A percentile compares a stretch with the other conserved stretches of the same genome.
phyloP scores from a whole-genome alignment of 2,888 invertebrate genomes.

The Plagodis pulveraria region DNA sequence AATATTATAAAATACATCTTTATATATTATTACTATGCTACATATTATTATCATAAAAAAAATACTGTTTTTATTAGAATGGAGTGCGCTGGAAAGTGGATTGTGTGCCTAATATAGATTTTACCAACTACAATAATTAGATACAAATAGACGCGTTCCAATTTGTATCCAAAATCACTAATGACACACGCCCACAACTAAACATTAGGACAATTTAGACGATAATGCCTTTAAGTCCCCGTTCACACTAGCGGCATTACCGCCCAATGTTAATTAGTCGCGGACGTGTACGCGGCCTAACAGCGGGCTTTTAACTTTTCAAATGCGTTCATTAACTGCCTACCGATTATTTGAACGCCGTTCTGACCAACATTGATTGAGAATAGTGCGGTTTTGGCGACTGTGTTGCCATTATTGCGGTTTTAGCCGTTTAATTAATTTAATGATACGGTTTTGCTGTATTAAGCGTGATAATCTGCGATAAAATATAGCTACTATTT shows the following conservation, averaged over 20 bases:
- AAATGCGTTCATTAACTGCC: constrained; percentile 76
- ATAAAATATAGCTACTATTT: constrained; percentile 13
- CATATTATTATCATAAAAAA: too few relatives aligned
- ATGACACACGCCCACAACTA: constrained; percentile 62
- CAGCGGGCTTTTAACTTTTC: constrained; percentile 80
- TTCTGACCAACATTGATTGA: constrained; percentile 62
- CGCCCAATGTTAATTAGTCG: constrained; percentile 74
- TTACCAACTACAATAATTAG: not conserved
- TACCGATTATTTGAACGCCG: constrained; percentile 63
- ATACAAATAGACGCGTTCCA: constrained; percentile 4
- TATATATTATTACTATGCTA: too few relatives aligned
- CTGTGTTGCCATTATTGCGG: constrained; percentile 45
- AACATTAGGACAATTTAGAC: constrained; percentile 81
- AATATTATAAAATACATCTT: too few relatives aligned
- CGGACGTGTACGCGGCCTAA: constrained; percentile 63
- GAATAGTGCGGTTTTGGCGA: constrained; percentile 58
- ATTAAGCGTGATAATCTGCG: constrained; percentile 33
- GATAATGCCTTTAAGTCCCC: constrained; percentile 81
- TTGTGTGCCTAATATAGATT: not conserved
- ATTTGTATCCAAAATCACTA: constrained; percentile 36
- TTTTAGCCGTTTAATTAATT: constrained; percentile 55
- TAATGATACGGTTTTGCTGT: constrained; percentile 39
- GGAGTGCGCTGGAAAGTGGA: too few relatives aligned
- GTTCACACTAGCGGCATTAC: constrained; percentile 69
- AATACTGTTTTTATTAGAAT: too few relatives aligned